A percentile compares a stretch with the other conserved stretches of the same genome.
These are phyloP conservation scores for Deilephila porcellus DNA, from an alignment of 2,888 invertebrate species.

Conservation along the genomic window DNA sequence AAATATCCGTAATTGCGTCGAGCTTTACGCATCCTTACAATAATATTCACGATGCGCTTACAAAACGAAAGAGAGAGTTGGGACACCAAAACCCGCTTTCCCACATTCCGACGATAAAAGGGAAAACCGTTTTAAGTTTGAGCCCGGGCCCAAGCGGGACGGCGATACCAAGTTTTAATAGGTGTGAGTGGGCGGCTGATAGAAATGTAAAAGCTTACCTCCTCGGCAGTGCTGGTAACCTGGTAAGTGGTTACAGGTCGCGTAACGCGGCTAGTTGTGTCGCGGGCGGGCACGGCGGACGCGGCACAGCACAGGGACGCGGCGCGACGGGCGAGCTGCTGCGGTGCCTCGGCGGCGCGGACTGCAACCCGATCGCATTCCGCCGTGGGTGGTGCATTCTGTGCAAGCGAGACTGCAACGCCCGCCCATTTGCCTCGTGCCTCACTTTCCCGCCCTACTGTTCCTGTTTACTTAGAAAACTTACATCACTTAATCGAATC, in stretches of 20 bases:
- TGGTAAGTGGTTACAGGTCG: conserved; percentile 81
- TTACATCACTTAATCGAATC: conserved; percentile 51
- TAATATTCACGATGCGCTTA: conserved; percentile 68
- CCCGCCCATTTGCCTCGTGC: conserved; percentile 81
- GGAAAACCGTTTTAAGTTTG: conserved; percentile 74
- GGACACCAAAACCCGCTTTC: conserved; percentile 79
- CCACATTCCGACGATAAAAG: conserved; percentile 82
- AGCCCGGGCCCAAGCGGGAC: conserved; percentile 57
- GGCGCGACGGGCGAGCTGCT: conserved; percentile 70
- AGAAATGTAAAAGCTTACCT: conserved; percentile 79
- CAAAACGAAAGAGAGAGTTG: conserved; percentile 82
- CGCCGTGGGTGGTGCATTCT: conserved; percentile 79
- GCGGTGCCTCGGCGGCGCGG: conserved; percentile 69
- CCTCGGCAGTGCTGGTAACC: conserved; percentile 69
- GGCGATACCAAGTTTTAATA: conserved; percentile 48
- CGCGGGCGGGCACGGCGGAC: conserved; percentile 40
- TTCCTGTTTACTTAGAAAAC: conserved; percentile 64
- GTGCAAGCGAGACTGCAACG: conserved; percentile 83
- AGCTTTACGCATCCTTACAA: conserved; percentile 44
- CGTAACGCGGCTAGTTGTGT: conserved; percentile 63
- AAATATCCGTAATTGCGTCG: conserved; percentile 30
- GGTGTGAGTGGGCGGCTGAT: conserved; percentile 65
- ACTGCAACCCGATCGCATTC: conserved; percentile 74
- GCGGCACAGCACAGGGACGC: conserved; percentile 26
- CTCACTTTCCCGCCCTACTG: conserved; percentile 83